These are phyloP conservation scores for Amphibalanus amphitrite DNA, from an alignment of 1,140 invertebrate species.

Conservation along the genomic window DNA sequence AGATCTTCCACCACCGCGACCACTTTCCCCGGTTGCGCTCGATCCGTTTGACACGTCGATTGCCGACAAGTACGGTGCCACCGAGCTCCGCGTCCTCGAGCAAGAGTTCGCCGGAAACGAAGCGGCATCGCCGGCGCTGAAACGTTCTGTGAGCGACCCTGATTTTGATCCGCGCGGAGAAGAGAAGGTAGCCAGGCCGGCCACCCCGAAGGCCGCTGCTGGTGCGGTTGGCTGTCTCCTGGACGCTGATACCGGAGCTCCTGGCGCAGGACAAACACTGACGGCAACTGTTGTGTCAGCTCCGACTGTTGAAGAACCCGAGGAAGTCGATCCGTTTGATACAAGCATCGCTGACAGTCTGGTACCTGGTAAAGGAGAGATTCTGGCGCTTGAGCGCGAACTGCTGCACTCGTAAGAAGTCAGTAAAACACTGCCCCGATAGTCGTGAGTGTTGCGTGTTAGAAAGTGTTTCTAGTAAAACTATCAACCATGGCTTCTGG, in stretches of 20 bases:
- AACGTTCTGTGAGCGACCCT: background rate
- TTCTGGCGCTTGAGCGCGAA: constrained; percentile 19
- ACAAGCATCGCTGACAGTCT: constrained; percentile 22
- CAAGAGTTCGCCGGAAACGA: background rate
- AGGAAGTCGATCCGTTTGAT: constrained; percentile 25
- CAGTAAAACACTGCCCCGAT: constrained; percentile 8
- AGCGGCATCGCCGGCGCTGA: background rate
- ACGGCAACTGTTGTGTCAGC: background rate
- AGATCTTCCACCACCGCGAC: background rate
- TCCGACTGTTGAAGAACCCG: constrained; percentile 8
- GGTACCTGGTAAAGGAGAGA: constrained; percentile 19
- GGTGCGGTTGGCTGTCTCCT: background rate
- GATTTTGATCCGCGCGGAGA: background rate
- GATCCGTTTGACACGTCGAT: constrained; percentile 74
- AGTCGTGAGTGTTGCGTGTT: background rate
- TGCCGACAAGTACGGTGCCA: constrained; percentile 30
- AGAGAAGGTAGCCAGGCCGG: background rate
- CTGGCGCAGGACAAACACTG: background rate
- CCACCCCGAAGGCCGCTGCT: background rate
- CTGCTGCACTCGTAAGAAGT: constrained; percentile 15
- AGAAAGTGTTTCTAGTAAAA: background rate
- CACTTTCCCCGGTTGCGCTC: constrained; percentile 17
- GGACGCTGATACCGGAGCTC: background rate
- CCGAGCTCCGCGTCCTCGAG: constrained; percentile 18
- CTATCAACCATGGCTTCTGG: constrained; percentile 10